phyloP scores from a whole-genome alignment of 2,888 invertebrate species.

The Bellardia bayeri region DNA sequence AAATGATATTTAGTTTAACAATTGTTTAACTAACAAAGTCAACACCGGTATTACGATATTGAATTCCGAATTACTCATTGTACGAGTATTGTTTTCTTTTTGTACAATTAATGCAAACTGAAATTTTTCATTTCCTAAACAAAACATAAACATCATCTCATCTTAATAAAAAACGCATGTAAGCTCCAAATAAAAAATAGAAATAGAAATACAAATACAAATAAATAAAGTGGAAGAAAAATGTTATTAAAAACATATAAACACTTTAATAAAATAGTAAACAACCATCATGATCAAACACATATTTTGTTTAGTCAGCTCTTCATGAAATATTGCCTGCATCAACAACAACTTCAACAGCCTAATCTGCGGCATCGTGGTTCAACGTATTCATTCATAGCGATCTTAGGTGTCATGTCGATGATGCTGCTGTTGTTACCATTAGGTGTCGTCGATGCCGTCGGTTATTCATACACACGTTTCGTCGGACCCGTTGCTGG shows the following conservation, averaged over 20 bases:
- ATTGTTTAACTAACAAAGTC: conserved; percentile 33
- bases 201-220: conserved; percentile 9
- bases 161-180: conserved; percentile 53
- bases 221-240: conserved; percentile 33
- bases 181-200: conserved; percentile 26
- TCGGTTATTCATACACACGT: conserved; percentile 89
- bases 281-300: conserved; percentile 27
- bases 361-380: conserved; percentile 46
- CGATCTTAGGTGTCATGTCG: conserved; percentile 51
- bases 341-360: conserved; percentile 4
- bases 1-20: conserved; percentile 79
- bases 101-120: background rate
- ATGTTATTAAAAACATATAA: conserved; percentile 59
- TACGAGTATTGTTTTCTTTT: conserved; percentile 43
- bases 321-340: conserved; percentile 17
- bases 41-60: conserved; percentile 40
- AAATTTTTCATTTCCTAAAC: conserved; percentile 48
- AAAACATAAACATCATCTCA: background rate
- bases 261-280: conserved; percentile 27
- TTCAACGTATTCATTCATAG: conserved; percentile 62
- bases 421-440: conserved; percentile 59
- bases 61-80: conserved; percentile 59
- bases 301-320: conserved; percentile 34
- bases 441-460: conserved; percentile 75
- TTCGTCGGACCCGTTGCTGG: conserved; percentile 91